These are phyloP conservation scores for Prenolepis imparis DNA, from an alignment of 2,888 invertebrate species.

Conservation along the genomic window DNA sequence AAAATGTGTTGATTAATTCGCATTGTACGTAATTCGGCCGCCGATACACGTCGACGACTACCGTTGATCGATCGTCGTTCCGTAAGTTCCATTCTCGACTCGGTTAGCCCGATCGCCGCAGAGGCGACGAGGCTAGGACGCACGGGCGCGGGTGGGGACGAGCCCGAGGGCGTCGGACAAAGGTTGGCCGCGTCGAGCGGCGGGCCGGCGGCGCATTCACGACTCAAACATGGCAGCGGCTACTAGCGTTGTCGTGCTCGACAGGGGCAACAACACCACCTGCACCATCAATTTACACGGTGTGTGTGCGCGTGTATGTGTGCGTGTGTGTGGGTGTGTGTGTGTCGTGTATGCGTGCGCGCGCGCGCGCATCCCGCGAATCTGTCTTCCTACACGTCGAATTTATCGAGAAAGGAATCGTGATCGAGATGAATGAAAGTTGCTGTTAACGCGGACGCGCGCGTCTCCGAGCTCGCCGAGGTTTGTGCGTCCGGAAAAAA, in stretches of 20 bases:
- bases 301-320: slow-evolving; percentile 86
- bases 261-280: slow-evolving; percentile 98
- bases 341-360: not conserved
- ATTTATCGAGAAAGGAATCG: not conserved
- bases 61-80: not conserved
- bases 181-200: slow-evolving; percentile 79
- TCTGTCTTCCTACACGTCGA: not conserved
- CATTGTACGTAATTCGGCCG: not conserved
- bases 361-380: not conserved
- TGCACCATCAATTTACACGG: slow-evolving; percentile 98
- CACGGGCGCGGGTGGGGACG: slow-evolving; percentile 63
- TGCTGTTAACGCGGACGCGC: not conserved
- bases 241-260: slow-evolving; percentile 97
- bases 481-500: not conserved
- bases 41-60: not conserved
- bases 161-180: slow-evolving; percentile 81
- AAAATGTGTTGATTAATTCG: no score
- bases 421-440: slow-evolving; percentile 3
- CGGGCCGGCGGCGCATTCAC: slow-evolving; percentile 83
- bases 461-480: slow-evolving; percentile 18
- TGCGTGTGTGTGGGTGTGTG: not conserved
- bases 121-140: not conserved
- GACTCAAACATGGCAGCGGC: slow-evolving; percentile 91
- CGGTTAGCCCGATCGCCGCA: not conserved
- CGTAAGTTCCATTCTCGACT: not conserved